Conservation (phyloP, 2,113 vertebrate genomes). For the Puffinus mauretanicus region DNA sequence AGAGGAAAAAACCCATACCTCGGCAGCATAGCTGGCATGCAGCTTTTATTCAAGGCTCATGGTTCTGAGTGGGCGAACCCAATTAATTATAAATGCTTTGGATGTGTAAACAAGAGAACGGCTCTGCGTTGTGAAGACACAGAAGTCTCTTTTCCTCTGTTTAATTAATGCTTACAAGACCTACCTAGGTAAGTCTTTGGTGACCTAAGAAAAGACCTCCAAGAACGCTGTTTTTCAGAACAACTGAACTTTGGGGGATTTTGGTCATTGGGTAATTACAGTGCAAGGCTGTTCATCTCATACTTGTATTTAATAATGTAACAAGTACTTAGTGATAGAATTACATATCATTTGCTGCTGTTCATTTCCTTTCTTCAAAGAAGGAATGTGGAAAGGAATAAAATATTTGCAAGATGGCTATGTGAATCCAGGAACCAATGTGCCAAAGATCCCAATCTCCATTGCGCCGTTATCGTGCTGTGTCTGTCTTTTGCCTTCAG, state of each 20-base stretch:
- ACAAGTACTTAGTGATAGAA: neutral
- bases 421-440: neutral
- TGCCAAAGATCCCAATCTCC: neutral
- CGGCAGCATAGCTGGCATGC: neutral
- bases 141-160: constrained; percentile 8
- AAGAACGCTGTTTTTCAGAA: neutral
- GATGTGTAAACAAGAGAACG: neutral
- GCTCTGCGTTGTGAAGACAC: neutral
- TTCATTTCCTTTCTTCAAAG: neutral
- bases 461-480: rapidly evolving
- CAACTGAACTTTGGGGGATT: neutral
- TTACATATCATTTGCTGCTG: neutral
- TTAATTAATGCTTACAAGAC: constrained; percentile 27
- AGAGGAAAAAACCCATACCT: neutral
- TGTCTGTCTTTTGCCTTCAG: neutral
- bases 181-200: neutral
- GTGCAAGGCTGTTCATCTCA: neutral
- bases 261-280: neutral
- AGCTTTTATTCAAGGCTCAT: neutral
- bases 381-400: neutral
- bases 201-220: neutral
- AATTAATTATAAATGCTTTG: neutral
- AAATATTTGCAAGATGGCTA: neutral
- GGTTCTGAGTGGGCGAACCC: neutral
- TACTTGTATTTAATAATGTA: neutral